Percentiles rank a stretch among this genome's conserved stretches.
These are phyloP conservation scores for Lycaon pictus DNA, from an alignment of 2,113 vertebrate genomes.

Conservation along the genomic window DNA sequence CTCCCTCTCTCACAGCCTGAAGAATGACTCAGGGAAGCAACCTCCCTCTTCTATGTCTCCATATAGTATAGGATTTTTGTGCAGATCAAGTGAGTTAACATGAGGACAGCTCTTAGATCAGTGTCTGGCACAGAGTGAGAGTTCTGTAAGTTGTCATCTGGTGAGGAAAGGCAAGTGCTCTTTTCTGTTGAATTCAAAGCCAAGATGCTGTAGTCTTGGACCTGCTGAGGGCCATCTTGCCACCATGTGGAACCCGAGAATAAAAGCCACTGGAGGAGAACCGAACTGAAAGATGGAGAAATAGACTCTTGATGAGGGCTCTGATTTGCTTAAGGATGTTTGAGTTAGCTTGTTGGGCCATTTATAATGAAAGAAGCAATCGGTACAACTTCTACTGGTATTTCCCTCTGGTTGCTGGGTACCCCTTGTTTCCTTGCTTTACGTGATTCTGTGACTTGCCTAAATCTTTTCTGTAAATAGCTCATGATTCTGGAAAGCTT, in stretches of 20 bases:
- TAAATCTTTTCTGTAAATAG: constrained; percentile 35
- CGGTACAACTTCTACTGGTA: neutral
- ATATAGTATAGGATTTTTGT: neutral
- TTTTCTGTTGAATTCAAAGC: neutral
- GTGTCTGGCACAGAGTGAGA: neutral
- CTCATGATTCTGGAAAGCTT: neutral
- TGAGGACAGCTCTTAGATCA: neutral
- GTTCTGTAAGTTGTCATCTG: neutral
- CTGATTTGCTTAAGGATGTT: constrained; percentile 7
- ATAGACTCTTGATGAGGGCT: neutral
- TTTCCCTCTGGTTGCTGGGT: neutral
- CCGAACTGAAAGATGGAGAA: neutral
- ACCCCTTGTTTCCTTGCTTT: neutral
- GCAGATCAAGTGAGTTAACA: neutral
- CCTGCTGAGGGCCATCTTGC: neutral
- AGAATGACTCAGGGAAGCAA: neutral
- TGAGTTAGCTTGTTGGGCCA: neutral
- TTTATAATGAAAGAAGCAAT: constrained; percentile 21
- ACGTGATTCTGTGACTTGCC: neutral
- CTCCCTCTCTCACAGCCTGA: neutral
- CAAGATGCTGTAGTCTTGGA: neutral
- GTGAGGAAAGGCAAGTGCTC: neutral
- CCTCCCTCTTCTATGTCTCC: neutral
- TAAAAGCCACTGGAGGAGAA: neutral
- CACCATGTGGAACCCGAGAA: neutral